A percentile compares a stretch with the other conserved stretches of the same genome.
These are phyloP conservation scores for Thelaira solivaga DNA, from an alignment of 2,888 invertebrate species.

Conservation along the genomic window DNA sequence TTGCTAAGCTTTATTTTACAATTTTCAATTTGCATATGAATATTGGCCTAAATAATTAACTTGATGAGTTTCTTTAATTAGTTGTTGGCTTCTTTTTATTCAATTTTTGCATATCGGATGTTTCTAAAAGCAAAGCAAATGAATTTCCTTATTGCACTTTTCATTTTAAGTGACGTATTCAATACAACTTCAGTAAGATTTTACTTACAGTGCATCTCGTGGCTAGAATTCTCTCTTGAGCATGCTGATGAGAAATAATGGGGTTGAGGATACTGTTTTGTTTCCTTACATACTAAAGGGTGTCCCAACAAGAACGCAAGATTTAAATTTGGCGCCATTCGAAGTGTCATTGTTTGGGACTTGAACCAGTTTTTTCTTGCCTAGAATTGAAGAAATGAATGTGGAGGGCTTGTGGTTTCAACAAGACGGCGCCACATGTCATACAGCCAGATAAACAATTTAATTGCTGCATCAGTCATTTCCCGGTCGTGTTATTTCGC, in stretches of 20 bases:
- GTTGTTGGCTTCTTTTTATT: background rate
- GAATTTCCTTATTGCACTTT: slow-evolving; percentile 46
- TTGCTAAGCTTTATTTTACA: background rate
- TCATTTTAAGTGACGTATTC: slow-evolving; percentile 26
- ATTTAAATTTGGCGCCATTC: no score
- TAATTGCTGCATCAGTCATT: no score
- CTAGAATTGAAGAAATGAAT: no score
- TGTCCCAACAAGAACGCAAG: no score
- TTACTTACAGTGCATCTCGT: slow-evolving; percentile 1
- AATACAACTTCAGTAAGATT: background rate
- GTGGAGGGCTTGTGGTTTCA: no score
- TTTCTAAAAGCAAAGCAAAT: slow-evolving; percentile 9
- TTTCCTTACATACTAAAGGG: slow-evolving; percentile 6
- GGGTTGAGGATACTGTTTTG: slow-evolving; percentile 2
- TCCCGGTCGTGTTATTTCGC: no score
- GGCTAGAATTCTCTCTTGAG: background rate
- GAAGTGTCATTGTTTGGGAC: no score
- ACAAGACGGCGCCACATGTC: no score
- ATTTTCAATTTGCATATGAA: slow-evolving; percentile 25
- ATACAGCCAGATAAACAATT: no score
- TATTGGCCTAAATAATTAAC: slow-evolving; percentile 45
- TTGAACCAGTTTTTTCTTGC: no score
- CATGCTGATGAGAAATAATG: background rate
- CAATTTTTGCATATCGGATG: slow-evolving; percentile 35
- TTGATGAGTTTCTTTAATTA: slow-evolving; percentile 17